Evolutionary conservation across 2,797 vertebrate genomes (phyloP), one percentile per base, ranked within the genome.

Genomic region (Artibeus lituratus): DNA sequence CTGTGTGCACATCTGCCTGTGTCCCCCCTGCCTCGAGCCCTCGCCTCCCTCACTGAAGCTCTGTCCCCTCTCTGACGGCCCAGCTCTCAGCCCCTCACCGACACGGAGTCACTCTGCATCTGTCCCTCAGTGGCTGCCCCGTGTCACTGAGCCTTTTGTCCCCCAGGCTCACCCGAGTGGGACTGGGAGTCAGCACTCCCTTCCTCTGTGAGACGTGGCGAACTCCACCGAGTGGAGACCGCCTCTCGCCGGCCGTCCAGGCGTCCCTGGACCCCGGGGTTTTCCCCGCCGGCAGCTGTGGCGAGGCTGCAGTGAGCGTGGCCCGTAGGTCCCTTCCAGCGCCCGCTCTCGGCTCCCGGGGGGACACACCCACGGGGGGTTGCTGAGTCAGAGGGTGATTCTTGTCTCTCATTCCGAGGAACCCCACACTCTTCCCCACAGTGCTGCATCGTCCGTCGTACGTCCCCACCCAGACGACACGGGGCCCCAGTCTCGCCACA

Each of bases 201-300:
- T 44, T 16, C 53, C 22, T 57, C 65, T 51, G 44, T 65, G 53
- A 80, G 21, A 14, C 10, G 22, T 9, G 59, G 7, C 47, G 15
- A 57, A 39, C 16, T 53, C 12, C 39, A 3, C 7, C 5, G 9
- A 21, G 3, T 8, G 22, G 19, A 11, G 10, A 29, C 6, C 7
- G 24, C 78, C 4, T 74, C 55, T 70, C n/a, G 3, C 53, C 9
- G 0, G 18, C 14, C 51, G 7, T 10, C 47, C 92, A 32, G 5
- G 37, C 3, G 0, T 1, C 32, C 9, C 0, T 5, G 82, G 37
- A 67, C n/a, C 24, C 26, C 0, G 18, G 51, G 29, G 62, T 59
- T 21, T 44, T 29, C 84, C 7, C 29, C 37, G 39, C 44, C n/a
- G 57, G 83, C 47, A 29, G 0, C 15, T 2, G 37, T 35, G 57